Base-by-base conservation (phyloP, 2,888 invertebrate genomes). In the Drosophila conformis region DNA sequence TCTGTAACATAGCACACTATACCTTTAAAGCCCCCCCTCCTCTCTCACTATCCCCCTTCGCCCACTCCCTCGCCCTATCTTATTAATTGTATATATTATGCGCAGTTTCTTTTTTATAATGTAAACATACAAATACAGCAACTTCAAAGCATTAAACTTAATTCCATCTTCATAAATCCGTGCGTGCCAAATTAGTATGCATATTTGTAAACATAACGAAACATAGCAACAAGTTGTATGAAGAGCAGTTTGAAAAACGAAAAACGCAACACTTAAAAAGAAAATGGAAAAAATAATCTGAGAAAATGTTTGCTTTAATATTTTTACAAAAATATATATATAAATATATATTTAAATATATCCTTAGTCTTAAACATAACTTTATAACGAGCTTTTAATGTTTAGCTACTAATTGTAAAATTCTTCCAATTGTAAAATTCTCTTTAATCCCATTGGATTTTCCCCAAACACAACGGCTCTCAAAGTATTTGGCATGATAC, bases 101-200 rank as follows among this genome's bases (percentile, higher is more conserved):
- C 64, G 48, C 76, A 69, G 63, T 60, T 65, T 63, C 59, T 53
- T 76, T 73, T 60, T 38, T 38, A 38, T 52, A 49, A 51, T 64
- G 42, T 57, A 73, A 62, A 68, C 35, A 56, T 49, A 65, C 62
- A 65, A 76, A 64, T 59, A 76, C 65, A 73, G 73, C 75, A 78
- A 84, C 65, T 65, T 78, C 66, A 82, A 74, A 84, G 75, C 73
- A 69, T 54, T 57, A 27, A 65, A 51, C 48, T 35, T 61, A 54
- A 74, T 36, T 59, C 46, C 63, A 64, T 58, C 35, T 69, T 49
- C 48, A 35, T 56, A 65, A 58, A 73, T 80, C 83, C 71, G 77
- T 72, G 74, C 75, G 84, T 84, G 84, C 84, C 84, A 84, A 86
- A 81, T 67, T 75, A 72, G 78, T 78, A 80, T 86, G 87, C 87